A percentile compares a stretch with the other conserved stretches of the same genome.
These are phyloP conservation scores for Gryon sp. DNA, from an alignment of 1,140 invertebrate genomes.

Conservation along the genomic window DNA sequence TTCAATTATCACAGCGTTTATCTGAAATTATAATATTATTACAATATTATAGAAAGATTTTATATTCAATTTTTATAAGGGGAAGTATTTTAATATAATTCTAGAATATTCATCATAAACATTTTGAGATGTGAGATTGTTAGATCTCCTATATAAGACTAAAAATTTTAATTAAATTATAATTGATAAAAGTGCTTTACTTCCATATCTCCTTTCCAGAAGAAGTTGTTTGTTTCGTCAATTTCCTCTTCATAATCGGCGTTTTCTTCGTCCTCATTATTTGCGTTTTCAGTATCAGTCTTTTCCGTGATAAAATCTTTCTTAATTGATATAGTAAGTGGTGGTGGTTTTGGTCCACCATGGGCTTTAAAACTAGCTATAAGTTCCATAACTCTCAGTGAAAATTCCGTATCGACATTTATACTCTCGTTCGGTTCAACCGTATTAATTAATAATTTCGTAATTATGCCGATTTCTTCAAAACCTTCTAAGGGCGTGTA, in stretches of 20 bases:
- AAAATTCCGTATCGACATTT: conserved; percentile 85
- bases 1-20: conserved; percentile 66
- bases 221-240: too few species aligned
- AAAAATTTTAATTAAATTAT: conserved; percentile 11
- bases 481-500: conserved; percentile 87
- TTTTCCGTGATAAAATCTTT: conserved; percentile 38
- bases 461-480: conserved; percentile 86
- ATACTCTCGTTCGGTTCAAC: conserved; percentile 70
- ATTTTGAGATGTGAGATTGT: too few species aligned
- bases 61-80: too few species aligned
- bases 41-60: too few species aligned
- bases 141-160: too few species aligned
- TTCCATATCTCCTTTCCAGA: conserved; percentile 81
- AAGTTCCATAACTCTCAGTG: conserved; percentile 83
- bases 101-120: too few species aligned
- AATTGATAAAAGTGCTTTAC: conserved; percentile 75
- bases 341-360: conserved; percentile 70
- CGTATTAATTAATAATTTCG: conserved; percentile 82
- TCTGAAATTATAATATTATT: conserved; percentile 38
- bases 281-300: conserved; percentile 1
- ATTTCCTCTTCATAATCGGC: conserved; percentile 76
- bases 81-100: too few species aligned
- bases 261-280: conserved; percentile 65
- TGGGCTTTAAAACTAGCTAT: conserved; percentile 78
- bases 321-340: conserved; percentile 62